phyloP scores from a whole-genome alignment of 92 coral and sea anemone genomes.

The Zoanthus gigantus region DNA sequence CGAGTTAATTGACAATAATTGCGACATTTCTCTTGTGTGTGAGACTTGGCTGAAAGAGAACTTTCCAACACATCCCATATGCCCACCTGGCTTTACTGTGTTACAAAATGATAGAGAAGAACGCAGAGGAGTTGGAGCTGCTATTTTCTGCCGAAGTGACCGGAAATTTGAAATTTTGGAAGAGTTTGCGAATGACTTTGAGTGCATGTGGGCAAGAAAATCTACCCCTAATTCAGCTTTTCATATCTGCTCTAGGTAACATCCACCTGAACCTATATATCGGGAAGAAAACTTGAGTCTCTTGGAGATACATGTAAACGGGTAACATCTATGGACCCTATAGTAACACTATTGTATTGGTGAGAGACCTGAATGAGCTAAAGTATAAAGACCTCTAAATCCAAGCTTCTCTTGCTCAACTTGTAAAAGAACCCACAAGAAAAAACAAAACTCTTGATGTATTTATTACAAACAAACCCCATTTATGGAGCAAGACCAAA shows the following conservation, averaged over 20 bases:
- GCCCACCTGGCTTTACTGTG: conserved; percentile 37
- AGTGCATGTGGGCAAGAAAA: conserved; percentile 65
- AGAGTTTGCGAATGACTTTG: conserved; percentile 45
- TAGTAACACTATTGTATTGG: conserved; percentile 38
- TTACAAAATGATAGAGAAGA: too few species aligned
- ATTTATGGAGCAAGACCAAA: conserved; percentile 58
- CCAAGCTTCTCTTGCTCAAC: conserved; percentile 55
- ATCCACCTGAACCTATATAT: conserved; percentile 55
- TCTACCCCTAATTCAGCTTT: conserved; percentile 61
- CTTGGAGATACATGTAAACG: conserved; percentile 59
- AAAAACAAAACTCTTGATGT: neutral
- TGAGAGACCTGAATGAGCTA: conserved; percentile 63
- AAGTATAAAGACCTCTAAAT: conserved; percentile 41
- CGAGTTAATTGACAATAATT: conserved; percentile 33
- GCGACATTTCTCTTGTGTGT: neutral
- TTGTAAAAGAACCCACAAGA: conserved; percentile 60
- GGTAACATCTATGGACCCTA: conserved; percentile 43
- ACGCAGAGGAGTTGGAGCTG: conserved; percentile 14
- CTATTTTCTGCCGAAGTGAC: conserved; percentile 60
- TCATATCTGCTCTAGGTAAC: conserved; percentile 55
- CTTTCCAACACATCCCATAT: conserved; percentile 52
- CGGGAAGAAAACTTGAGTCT: conserved; percentile 27
- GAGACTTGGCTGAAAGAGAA: conserved; percentile 51
- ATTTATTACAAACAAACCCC: conserved; percentile 62
- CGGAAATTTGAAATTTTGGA: conserved; percentile 35